Evolutionary conservation across 2,113 vertebrate genomes (phyloP), one percentile per base, ranked within the genome.

Genomic region (Cryptomyrus ogoouensis): DNA sequence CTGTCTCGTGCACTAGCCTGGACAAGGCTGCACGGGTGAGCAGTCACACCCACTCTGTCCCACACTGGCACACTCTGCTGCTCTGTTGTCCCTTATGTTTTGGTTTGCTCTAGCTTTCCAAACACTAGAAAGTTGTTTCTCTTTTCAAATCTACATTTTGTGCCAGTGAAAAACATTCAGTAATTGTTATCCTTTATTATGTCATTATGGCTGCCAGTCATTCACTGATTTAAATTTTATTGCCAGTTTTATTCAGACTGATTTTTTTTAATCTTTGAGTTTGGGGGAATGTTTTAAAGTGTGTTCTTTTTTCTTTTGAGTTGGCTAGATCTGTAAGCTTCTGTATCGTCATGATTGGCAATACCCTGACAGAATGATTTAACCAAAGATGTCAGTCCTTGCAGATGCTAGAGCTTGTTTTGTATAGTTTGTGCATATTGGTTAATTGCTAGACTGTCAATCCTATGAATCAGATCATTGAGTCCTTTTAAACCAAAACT

Each of bases 1-100:
- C 95, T 0, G 80, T 99, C 91, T 98, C 97, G 90, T 99, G 99
- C 92, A 99, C 99, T 90, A 99, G 96, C 91, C 94, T 99, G 88
- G 97, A 98, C 13, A 99, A 98, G 93, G 96, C 96, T 1, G 92
- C 95, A 84, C 96, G 99, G 96, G 99, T 99, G 92, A 89, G 94
- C 88, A 35, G 3, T 88, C 8, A 0, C 4, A 39, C 24, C 88
- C 52, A 6, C 50, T 83, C 31, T n/a, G n/a, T 46, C 39, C 5
- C 3, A 35, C n/a, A 17, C 24, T 49, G 12, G 4, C 62, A 46
- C 3, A 7, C 4, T 21, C 31, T 31, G 19, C 17, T 80, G 62
- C 8, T 74, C 35, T 35, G 62, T 70, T 13, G 24, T 24, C 56
- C 66, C 74, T 77, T 15, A 13, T 39, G 31, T 77, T 77, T 5